A percentile compares a stretch with the other conserved stretches of the same genome.
phyloP scores from a whole-genome alignment of 2,888 invertebrate genomes.

The Melinopterus prodromus region DNA sequence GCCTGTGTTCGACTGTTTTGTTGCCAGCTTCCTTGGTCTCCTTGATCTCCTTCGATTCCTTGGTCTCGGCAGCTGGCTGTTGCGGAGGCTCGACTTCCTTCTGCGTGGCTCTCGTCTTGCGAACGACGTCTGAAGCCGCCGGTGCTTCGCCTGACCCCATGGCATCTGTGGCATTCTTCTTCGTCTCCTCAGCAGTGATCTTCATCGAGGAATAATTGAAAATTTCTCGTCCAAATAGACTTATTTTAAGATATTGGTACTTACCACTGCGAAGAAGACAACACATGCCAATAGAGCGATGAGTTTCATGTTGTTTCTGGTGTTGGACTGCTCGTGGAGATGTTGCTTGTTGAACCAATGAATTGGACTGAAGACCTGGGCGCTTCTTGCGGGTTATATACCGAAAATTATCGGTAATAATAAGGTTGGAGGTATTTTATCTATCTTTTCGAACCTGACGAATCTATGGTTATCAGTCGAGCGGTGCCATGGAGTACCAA shows the following conservation, averaged over 20 bases:
- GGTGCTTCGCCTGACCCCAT: background rate
- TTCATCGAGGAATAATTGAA: background rate
- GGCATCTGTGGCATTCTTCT: background rate
- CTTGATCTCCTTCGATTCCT: background rate
- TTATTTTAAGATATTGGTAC: background rate
- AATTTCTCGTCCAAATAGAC: background rate
- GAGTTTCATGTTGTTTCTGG: constrained; percentile 12
- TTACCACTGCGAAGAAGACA: constrained; percentile 21
- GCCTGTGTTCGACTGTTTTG: background rate
- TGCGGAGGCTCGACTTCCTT: background rate
- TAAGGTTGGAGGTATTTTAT: background rate
- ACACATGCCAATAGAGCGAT: background rate
- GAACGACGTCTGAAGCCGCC: background rate
- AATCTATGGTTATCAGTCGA: background rate
- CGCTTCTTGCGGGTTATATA: constrained; percentile 16
- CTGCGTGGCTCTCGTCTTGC: background rate
- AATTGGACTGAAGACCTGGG: background rate
- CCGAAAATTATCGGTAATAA: constrained; percentile 10
- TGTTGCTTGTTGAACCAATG: background rate
- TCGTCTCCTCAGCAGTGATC: background rate
- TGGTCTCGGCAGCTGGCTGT: background rate
- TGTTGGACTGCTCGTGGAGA: background rate
- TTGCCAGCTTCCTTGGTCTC: background rate
- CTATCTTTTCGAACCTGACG: background rate
- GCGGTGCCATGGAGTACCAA: background rate